These are phyloP conservation scores for Pachycephus smyrnensis DNA, from an alignment of 2,888 invertebrate genomes.

Conservation along the genomic window DNA sequence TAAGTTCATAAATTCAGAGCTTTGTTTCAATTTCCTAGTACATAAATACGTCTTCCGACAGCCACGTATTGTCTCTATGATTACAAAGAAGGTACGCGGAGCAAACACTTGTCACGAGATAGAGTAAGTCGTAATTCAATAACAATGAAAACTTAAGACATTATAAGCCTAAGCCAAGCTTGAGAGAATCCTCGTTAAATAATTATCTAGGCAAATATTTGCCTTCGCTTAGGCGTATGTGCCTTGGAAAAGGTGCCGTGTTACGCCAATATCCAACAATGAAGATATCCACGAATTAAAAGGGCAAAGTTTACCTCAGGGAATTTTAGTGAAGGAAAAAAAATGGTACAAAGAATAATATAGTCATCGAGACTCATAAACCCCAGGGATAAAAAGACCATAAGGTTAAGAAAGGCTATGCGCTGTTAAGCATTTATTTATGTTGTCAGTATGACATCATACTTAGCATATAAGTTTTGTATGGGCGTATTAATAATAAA, in stretches of 20 bases:
- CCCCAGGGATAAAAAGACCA: neutral
- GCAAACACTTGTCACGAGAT: neutral
- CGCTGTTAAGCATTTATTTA: neutral
- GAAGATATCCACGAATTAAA: neutral
- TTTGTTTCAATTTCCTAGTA: neutral
- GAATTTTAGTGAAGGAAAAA: neutral
- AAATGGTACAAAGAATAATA: neutral
- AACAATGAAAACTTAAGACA: neutral
- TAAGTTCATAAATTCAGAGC: neutral
- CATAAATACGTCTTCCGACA: neutral
- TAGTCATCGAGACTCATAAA: no score
- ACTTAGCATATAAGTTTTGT: neutral
- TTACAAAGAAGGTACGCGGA: neutral
- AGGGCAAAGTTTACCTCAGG: no score
- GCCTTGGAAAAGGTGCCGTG: neutral
- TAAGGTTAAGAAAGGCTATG: neutral
- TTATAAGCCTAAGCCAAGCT: neutral
- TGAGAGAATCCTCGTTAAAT: neutral
- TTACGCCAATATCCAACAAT: neutral
- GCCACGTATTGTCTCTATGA: neutral
- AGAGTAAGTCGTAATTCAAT: neutral
- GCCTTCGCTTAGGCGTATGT: neutral
- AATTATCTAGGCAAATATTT: neutral
- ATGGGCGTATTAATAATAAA: neutral
- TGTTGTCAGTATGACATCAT: neutral